phyloP scores from a whole-genome alignment of 2,113 vertebrate genomes.

The Engraulis encrasicolus region DNA sequence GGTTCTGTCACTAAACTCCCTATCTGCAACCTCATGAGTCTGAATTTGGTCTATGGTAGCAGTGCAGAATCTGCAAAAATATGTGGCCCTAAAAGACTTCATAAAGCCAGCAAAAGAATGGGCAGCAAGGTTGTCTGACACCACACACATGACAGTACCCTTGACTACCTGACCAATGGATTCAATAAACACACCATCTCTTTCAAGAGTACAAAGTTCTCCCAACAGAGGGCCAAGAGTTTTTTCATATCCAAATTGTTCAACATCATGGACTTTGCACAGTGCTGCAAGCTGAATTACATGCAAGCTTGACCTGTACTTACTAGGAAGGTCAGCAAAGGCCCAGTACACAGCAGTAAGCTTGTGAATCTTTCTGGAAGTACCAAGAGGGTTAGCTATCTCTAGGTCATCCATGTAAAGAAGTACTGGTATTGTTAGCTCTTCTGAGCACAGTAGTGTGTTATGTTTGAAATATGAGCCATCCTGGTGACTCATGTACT shows the following conservation, averaged over 20 bases:
- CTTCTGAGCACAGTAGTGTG: conserved; percentile 15
- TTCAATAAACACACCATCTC: conserved; percentile 51
- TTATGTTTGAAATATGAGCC: conserved; percentile 23
- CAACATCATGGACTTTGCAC: conserved; percentile 20
- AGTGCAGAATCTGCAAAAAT: conserved; percentile 41
- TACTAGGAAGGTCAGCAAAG: conserved; percentile 46
- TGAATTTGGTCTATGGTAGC: conserved; percentile 31
- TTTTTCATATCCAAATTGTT: conserved; percentile 42
- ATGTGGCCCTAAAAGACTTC: conserved; percentile 35
- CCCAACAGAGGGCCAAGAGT: conserved; percentile 40
- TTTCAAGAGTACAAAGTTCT: conserved; percentile 45
- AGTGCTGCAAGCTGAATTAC: conserved; percentile 36
- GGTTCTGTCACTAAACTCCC: conserved; percentile 25
- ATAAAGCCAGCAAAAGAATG: conserved; percentile 37
- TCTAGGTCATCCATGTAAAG: conserved; percentile 43
- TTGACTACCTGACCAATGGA: conserved; percentile 36
- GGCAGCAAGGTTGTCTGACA: conserved; percentile 40
- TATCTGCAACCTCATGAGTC: conserved; percentile 11
- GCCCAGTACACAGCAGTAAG: conserved; percentile 46
- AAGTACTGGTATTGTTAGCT: conserved; percentile 30
- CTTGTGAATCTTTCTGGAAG: conserved; percentile 47
- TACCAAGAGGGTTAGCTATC: conserved; percentile 43
- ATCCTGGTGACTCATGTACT: conserved; percentile 33
- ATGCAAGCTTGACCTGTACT: conserved; percentile 35
- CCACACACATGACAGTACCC: conserved; percentile 35